These are phyloP conservation scores for Thalpophila matura DNA, from an alignment of 2,888 invertebrate species.

Conservation along the genomic window DNA sequence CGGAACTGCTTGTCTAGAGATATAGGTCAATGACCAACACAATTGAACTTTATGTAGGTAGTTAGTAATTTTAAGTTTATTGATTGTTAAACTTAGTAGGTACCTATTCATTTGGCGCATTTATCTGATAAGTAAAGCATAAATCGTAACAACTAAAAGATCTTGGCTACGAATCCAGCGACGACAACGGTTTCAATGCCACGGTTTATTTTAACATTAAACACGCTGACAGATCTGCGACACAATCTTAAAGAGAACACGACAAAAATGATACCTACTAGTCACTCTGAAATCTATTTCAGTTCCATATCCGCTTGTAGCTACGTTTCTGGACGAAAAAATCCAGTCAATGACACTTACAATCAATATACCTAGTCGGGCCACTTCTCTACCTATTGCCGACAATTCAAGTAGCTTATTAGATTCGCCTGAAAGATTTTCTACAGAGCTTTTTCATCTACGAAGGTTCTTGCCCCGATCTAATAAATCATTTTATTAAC, in stretches of 20 bases:
- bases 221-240: background rate
- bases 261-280: slow-evolving; percentile 27
- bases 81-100: too few relatives aligned
- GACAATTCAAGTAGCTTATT: slow-evolving; percentile 5
- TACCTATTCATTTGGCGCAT: too few relatives aligned
- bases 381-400: slow-evolving; percentile 1
- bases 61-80: too few relatives aligned
- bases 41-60: too few relatives aligned
- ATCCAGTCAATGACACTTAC: slow-evolving; percentile 46
- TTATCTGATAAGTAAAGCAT: background rate
- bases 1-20: too few relatives aligned
- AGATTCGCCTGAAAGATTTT: slow-evolving; percentile 17
- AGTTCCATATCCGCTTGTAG: background rate
- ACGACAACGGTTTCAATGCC: slow-evolving; percentile 22
- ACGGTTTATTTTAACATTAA: slow-evolving; percentile 28
- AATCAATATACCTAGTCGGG: slow-evolving; percentile 32
- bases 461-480: slow-evolving; percentile 3
- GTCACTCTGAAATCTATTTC: slow-evolving; percentile 23
- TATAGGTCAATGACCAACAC: too few relatives aligned
- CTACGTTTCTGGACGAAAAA: slow-evolving; percentile 11
- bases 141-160: slow-evolving; percentile 3
- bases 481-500: slow-evolving; percentile 2
- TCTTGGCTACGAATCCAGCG: slow-evolving; percentile 15
- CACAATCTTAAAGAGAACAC: background rate
- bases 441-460: slow-evolving; percentile 1